Evolutionary conservation across 2,113 vertebrate genomes (phyloP), one percentile per base, ranked within the genome.

Genomic region (Phocoena phocoena): DNA sequence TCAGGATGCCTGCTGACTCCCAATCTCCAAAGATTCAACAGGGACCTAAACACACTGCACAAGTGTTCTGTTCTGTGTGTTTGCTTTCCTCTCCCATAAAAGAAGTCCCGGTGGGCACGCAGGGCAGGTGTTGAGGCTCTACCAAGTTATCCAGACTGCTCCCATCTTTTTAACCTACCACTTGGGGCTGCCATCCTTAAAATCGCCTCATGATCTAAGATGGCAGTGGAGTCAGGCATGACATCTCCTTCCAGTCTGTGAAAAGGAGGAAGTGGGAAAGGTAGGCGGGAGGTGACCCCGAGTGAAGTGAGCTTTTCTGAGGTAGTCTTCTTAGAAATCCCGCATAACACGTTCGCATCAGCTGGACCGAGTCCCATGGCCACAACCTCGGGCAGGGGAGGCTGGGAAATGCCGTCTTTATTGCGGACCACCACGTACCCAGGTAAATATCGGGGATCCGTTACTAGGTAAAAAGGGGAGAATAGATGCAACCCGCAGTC

Each of bases 151-250:
- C n/a, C 76, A 70, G 10, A 41, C 50, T 0, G 15, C 58, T 23
- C 28, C 36, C 14, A 0, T n/a, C 81, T 31, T 87, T 41, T 53
- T 38, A 0, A 41, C 53, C 47, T 14, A 44, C 38, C 17, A 2
- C 36, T 1, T 0, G 1, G 17, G 58, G 53, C 12, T 5, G 14
- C 28, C 25, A 2, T 53, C 36, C 41, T 65, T 23, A 7, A 41
- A 62, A 33, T 47, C 33, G 21, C 71, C 47, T 44, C 44, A 20
- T 18, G n/a, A 31, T 20, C 60, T 38, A 21, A 62, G 81, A 33
- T 2, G 50, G 73, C 50, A 5, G 23, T 4, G n/a, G 67, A 50
- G 58, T n/a, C 36, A 58, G 26, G 2, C 33, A 50, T 18, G 4
- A 21, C 8, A 3, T 62, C 67, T 68, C 28, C 33, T 21, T 73